These are phyloP conservation scores for Mareca penelope DNA, from an alignment of 2,797 vertebrate species.

Conservation along the genomic window DNA sequence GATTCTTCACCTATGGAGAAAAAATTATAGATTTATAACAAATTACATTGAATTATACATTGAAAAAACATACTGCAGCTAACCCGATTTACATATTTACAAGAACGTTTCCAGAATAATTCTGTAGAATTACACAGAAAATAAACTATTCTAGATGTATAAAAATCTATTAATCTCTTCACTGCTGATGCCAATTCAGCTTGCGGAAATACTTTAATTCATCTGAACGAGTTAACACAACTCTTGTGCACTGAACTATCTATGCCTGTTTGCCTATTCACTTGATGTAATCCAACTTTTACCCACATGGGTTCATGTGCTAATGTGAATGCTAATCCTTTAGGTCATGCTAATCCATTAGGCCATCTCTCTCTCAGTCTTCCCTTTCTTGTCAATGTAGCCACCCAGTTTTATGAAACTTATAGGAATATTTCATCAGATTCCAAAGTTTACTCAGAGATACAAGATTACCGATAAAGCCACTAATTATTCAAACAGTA, in stretches of 20 bases:
- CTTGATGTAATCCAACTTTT: neutral
- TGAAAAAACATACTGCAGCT: neutral
- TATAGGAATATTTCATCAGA: neutral
- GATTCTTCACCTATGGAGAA: neutral
- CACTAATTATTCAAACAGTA: neutral
- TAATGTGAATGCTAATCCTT: neutral
- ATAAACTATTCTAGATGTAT: neutral
- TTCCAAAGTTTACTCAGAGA: neutral
- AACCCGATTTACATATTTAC: neutral
- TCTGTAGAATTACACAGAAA: neutral
- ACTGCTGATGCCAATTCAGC: neutral
- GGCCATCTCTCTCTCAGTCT: neutral
- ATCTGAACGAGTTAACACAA: neutral
- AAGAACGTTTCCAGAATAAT: neutral
- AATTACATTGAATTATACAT: rapidly evolving
- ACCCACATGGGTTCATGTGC: neutral
- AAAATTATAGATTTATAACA: neutral
- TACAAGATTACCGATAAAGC: neutral
- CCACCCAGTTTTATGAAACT: neutral
- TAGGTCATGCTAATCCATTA: neutral
- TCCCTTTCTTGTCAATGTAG: neutral
- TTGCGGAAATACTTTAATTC: neutral
- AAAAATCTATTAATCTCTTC: neutral
- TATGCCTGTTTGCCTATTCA: neutral
- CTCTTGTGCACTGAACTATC: neutral